Evolutionary conservation across 2,888 invertebrate species (phyloP).

Genomic region (Chironomus riparius): DNA sequence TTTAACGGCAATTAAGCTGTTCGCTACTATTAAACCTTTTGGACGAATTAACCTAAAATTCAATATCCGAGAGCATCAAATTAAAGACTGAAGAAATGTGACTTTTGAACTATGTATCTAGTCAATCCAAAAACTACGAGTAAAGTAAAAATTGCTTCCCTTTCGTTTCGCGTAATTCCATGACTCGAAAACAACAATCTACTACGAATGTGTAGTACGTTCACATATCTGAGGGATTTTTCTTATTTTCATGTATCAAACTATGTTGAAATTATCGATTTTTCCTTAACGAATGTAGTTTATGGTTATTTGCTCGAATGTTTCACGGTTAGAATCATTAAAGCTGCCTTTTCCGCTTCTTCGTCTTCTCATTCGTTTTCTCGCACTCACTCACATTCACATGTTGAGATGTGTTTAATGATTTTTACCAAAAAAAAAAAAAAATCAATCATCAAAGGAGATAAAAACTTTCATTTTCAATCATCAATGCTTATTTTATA

Average conservation of each 20-base stretch:
- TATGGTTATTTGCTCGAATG: slow-evolving; percentile 25
- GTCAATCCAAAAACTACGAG: too few relatives aligned
- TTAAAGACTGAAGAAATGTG: too few relatives aligned
- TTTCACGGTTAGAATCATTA: slow-evolving; percentile 26
- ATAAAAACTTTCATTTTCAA: slow-evolving; percentile 18
- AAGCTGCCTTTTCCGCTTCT: background rate
- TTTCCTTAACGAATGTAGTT: slow-evolving; percentile 26
- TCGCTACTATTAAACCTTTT: too few relatives aligned
- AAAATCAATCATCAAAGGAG: slow-evolving; percentile 1
- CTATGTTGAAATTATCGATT: slow-evolving; percentile 28
- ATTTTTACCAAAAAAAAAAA: background rate
- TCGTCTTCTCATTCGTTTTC: background rate
- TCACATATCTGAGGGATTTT: slow-evolving; percentile 3
- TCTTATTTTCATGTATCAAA: slow-evolving; percentile 5
- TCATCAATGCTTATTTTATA: background rate
- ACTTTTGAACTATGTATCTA: too few relatives aligned
- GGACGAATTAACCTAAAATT: too few relatives aligned
- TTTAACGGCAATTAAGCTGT: too few relatives aligned
- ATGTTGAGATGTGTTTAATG: too few relatives aligned
- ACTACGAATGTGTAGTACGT: background rate
- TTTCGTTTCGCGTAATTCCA: background rate
- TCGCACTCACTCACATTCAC: too few relatives aligned
- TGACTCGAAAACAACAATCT: background rate
- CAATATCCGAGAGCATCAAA: too few relatives aligned
- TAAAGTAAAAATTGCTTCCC: too few relatives aligned